Conservation (phyloP, 2,797 vertebrate species). For the Hyperoplus immaculatus region DNA sequence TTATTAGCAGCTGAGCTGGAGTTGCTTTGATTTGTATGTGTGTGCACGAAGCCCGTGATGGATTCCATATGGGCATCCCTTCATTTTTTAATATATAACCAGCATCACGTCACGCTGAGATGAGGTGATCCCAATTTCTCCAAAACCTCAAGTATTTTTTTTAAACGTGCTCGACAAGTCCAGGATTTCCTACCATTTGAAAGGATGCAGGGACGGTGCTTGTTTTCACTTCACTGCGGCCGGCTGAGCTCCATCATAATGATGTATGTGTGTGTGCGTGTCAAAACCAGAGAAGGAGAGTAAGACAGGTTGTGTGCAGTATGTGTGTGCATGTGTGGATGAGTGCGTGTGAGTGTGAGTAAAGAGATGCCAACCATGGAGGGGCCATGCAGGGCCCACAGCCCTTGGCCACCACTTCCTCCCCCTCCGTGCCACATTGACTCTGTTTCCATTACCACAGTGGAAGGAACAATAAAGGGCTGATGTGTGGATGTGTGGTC, state of each 20-base stretch:
- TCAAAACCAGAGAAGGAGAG: slow-evolving; percentile 48
- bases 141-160: slow-evolving; percentile 84
- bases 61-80: slow-evolving; percentile 83
- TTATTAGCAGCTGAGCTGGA: slow-evolving; percentile 78
- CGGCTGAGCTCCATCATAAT: slow-evolving; percentile 57
- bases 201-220: slow-evolving; percentile 70
- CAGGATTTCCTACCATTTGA: slow-evolving; percentile 85
- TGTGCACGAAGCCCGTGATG: slow-evolving; percentile 67
- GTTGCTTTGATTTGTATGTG: slow-evolving; percentile 73
- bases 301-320: slow-evolving; percentile 57
- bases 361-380: slow-evolving; percentile 75
- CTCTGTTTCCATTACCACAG: slow-evolving; percentile 86
- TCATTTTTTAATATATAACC: slow-evolving; percentile 82
- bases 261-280: slow-evolving; percentile 49
- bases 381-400: slow-evolving; percentile 70
- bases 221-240: slow-evolving; percentile 77
- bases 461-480: slow-evolving; percentile 87
- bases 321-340: slow-evolving; percentile 35
- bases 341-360: slow-evolving; percentile 32
- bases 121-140: slow-evolving; percentile 83
- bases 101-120: slow-evolving; percentile 79
- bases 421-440: slow-evolving; percentile 75
- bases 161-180: slow-evolving; percentile 84
- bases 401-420: slow-evolving; percentile 78
- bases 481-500: slow-evolving; percentile 84